phyloP scores from a whole-genome alignment of 2,888 invertebrate species.

The Athalia circularis region DNA sequence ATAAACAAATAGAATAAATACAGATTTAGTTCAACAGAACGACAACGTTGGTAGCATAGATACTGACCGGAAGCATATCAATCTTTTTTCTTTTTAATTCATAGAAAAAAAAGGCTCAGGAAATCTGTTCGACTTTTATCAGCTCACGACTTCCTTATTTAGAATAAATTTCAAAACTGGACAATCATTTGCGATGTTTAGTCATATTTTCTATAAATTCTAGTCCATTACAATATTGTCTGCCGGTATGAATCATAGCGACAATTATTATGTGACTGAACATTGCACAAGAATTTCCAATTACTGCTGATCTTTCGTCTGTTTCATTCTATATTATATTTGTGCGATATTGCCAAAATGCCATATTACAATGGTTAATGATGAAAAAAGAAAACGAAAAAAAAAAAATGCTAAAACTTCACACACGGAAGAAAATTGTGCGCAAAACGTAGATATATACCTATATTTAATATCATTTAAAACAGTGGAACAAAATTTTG shows the following conservation, averaged over 20 bases:
- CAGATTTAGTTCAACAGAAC: not conserved
- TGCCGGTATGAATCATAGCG: not conserved
- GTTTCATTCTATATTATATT: slow-evolving; percentile 60
- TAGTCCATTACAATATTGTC: not conserved
- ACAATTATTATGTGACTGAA: not conserved
- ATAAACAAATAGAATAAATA: slow-evolving; percentile 24
- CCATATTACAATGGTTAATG: slow-evolving; percentile 64
- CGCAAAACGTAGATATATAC: not conserved
- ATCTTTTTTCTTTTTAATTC: not conserved
- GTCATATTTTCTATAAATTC: not conserved
- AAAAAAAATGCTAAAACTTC: slow-evolving; percentile 60
- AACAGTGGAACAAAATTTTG: not conserved
- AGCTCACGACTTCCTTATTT: not conserved
- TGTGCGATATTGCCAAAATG: slow-evolving; percentile 68
- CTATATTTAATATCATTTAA: not conserved
- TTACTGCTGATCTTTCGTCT: slow-evolving; percentile 41
- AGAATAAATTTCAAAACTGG: not conserved
- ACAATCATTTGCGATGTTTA: slow-evolving; percentile 15
- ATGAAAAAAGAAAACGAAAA: slow-evolving; percentile 57
- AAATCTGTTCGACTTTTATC: not conserved
- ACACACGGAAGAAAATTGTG: slow-evolving; percentile 62
- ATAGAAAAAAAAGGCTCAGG: not conserved
- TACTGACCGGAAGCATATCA: not conserved
- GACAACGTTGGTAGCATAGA: not conserved
- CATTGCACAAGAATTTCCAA: slow-evolving; percentile 44